These are phyloP conservation scores for Ephialtes manifestator DNA, from an alignment of 2,888 invertebrate genomes.

Conservation along the genomic window DNA sequence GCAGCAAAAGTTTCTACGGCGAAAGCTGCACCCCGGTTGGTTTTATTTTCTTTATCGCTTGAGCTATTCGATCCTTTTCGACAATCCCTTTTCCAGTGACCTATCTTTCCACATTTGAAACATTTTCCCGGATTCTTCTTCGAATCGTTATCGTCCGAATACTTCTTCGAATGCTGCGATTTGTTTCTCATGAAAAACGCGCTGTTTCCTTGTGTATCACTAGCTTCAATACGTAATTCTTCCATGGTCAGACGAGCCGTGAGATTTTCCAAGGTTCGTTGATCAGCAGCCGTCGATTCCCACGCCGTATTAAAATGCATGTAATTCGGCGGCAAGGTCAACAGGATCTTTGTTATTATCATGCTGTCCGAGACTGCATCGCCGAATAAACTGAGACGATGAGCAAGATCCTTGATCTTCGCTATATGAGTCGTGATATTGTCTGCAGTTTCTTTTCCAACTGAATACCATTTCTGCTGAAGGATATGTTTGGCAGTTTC, in stretches of 20 bases:
- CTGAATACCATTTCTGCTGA: constrained; percentile 56
- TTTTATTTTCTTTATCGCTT: background rate
- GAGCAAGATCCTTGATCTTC: constrained; percentile 63
- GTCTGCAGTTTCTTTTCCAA: constrained; percentile 61
- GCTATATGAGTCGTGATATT: constrained; percentile 70
- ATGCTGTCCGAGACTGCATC: constrained; percentile 37
- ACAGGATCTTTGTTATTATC: constrained; percentile 52
- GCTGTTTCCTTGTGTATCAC: constrained; percentile 6
- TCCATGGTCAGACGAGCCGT: constrained; percentile 41
- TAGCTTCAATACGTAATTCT: constrained; percentile 23
- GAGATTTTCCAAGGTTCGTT: constrained; percentile 43
- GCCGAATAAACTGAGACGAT: constrained; percentile 47
- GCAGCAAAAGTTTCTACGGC: too few relatives aligned
- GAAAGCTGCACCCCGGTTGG: too few relatives aligned
- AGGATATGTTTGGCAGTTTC: constrained; percentile 71
- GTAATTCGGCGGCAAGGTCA: constrained; percentile 55
- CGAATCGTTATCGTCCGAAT: background rate
- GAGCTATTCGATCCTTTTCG: background rate
- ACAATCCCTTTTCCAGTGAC: too few relatives aligned
- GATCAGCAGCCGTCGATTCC: constrained; percentile 33
- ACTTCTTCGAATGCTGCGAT: background rate
- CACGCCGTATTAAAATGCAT: constrained; percentile 73
- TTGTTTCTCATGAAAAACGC: constrained; percentile 13
- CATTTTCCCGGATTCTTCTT: background rate
- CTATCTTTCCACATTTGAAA: too few relatives aligned